Evolutionary conservation across 2,888 invertebrate genomes (phyloP), one percentile per base, ranked within the genome.

Genomic region (Spodoptera picta): DNA sequence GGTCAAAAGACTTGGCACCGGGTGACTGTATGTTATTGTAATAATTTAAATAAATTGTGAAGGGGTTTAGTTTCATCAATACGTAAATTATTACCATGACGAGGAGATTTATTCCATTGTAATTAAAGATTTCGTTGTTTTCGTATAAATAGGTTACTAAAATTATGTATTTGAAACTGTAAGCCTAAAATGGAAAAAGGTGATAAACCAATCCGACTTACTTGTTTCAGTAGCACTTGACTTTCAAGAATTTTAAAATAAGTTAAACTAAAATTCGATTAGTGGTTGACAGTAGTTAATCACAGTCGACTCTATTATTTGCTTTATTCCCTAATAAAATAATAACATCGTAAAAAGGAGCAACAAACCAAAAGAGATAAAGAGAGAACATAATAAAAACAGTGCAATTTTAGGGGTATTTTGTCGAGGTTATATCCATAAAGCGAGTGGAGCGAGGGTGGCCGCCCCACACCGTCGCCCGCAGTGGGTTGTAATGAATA

Each of bases 351-450:
- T 91, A 89, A 92, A 91, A 91, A 91, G 78, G 88, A 92, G 90
- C 91, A 93, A 91, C 92, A 93, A 92, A 94, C 92, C 92, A 89
- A 93, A 91, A 92, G 90, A 93, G 92, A 94, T 94, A 94, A 93
- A 93, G 93, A 90, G 90, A 88, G 90, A 92, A 91, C 89, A 92
- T 92, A 93, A 94, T 94, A 94, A 94, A 94, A 94, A 93, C 94
- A 94, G 90, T 94, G 93, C 94, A 94, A 94, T 94, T 94, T 94
- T 93, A 94, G 93, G 94, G 93, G 93, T 92, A 94, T 94, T 94
- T 93, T 94, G 94, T 94, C 92, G 94, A 93, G 94, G 94, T 94
- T 94, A 94, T 94, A 93, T 92, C 92, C 90, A 94, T 94, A 94
- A 94, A 93, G 88, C 88, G 90, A 91, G 90, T 87, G 88, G 88